Evolutionary conservation across 2,888 invertebrate species (phyloP).

Genomic region (Drosophila rubida): DNA sequence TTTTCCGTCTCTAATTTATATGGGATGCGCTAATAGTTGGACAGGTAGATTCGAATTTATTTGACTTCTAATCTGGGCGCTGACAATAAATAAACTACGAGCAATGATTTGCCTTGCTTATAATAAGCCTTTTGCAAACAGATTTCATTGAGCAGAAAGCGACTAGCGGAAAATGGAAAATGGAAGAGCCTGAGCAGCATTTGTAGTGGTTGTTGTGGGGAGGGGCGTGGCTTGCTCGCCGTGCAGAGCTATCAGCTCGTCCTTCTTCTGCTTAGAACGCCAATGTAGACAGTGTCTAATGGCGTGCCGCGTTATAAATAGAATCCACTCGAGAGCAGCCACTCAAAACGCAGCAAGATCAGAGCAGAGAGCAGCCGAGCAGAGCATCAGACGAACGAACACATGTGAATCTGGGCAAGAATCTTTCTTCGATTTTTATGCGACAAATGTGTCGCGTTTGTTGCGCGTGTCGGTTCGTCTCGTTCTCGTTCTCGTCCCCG

Average conservation of each 20-base stretch:
- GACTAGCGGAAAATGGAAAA: conserved; percentile 37
- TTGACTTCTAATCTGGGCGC: conserved; percentile 38
- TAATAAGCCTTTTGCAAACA: conserved; percentile 68
- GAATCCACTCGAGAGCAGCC: conserved; percentile 76
- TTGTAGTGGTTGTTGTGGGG: conserved; percentile 49
- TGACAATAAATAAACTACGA: conserved; percentile 53
- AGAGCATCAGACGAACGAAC: conserved; percentile 18
- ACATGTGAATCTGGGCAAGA: conserved; percentile 42
- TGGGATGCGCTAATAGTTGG: conserved; percentile 53
- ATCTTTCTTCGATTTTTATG: conserved; percentile 7
- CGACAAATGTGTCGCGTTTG: conserved; percentile 82
- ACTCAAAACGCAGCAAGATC: conserved; percentile 74
- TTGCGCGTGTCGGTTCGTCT: conserved; percentile 69
- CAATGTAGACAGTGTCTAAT: conserved; percentile 67
- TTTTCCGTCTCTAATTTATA: conserved; percentile 71
- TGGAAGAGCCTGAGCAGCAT: conserved; percentile 9
- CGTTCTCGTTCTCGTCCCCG: conserved; percentile 8
- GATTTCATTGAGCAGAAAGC: conserved; percentile 54
- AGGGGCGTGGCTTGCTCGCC: conserved; percentile 47
- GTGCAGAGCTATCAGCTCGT: conserved; percentile 41
- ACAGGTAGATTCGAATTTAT: conserved; percentile 71
- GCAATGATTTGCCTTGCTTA: not conserved
- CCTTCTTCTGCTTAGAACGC: conserved; percentile 65
- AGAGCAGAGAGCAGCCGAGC: conserved; percentile 21
- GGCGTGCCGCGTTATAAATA: conserved; percentile 79